Conservation (phyloP, 1,140 invertebrate genomes). For the Paraescarpia echinospica region DNA sequence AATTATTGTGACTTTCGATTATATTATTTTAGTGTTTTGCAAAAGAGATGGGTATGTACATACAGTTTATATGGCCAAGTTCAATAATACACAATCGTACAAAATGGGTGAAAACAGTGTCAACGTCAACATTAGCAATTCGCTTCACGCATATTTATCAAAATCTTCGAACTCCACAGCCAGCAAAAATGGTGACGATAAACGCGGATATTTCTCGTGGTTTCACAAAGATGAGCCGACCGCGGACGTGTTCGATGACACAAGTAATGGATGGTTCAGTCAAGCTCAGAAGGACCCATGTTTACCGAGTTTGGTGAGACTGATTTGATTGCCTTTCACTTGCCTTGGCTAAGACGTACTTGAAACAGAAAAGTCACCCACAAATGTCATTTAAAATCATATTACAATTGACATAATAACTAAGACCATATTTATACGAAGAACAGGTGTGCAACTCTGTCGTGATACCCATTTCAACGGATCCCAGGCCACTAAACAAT, state of each 20-base stretch:
- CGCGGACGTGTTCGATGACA: not conserved
- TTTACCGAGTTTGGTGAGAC: slow-evolving; percentile 46
- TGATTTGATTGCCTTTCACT: not conserved
- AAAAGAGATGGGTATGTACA: not conserved
- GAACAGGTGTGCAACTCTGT: too few species aligned
- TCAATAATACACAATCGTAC: slow-evolving; percentile 40
- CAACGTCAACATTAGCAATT: slow-evolving; percentile 29
- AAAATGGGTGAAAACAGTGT: slow-evolving; percentile 29
- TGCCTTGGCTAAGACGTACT: not conserved
- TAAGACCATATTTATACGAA: too few species aligned
- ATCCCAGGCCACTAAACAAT: too few species aligned
- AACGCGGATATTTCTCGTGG: not conserved
- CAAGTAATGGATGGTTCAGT: slow-evolving; percentile 48
- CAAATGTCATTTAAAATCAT: not conserved
- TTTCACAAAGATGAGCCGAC: slow-evolving; percentile 8
- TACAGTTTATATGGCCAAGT: slow-evolving; percentile 34
- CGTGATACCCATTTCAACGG: too few species aligned
- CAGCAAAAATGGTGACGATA: slow-evolving; percentile 5
- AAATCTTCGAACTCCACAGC: slow-evolving; percentile 31
- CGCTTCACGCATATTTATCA: slow-evolving; percentile 39
- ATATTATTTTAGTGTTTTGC: not conserved
- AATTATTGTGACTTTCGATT: not conserved
- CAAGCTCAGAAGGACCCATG: slow-evolving; percentile 49
- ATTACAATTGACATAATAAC: not conserved
- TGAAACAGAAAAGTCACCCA: not conserved